Percentiles rank a stretch among this genome's conserved stretches.
These are phyloP conservation scores for Xenopus borealis DNA, from an alignment of 2,113 vertebrate species.

Conservation along the genomic window DNA sequence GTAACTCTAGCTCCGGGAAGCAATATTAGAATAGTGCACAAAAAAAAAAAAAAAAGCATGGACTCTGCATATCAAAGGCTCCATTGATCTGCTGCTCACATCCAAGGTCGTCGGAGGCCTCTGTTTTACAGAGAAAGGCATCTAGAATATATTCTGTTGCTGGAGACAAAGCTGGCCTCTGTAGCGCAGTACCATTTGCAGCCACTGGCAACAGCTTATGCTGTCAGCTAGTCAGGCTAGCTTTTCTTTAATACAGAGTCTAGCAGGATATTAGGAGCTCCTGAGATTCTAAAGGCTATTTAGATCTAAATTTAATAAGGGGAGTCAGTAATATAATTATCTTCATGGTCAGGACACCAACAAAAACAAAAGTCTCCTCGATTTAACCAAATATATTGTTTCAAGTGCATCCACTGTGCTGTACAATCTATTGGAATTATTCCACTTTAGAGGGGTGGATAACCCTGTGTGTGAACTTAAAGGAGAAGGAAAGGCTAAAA, in stretches of 20 bases:
- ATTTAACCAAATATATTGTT: no score
- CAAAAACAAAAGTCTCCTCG: no score
- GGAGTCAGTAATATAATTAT: no score
- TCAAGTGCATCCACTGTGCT: no score
- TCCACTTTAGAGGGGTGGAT: no score
- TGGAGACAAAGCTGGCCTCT: conserved; percentile 29
- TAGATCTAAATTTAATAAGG: no score
- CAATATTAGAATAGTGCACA: conserved; percentile 32
- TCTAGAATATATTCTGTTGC: conserved; percentile 33
- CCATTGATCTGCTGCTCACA: conserved; percentile 44
- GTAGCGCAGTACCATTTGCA: not conserved
- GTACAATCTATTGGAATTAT: no score
- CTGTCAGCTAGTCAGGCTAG: not conserved
- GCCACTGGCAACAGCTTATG: conserved; percentile 22
- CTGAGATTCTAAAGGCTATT: not conserved
- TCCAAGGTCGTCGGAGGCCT: conserved; percentile 20
- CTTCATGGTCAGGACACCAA: no score
- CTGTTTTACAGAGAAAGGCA: conserved; percentile 14
- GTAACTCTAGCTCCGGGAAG: conserved; percentile 5
- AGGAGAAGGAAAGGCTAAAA: no score
- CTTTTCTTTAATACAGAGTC: not conserved
- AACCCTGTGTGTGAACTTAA: no score
- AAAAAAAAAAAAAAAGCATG: conserved; percentile 10
- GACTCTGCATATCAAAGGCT: conserved; percentile 16
- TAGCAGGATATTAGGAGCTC: not conserved